Percentiles rank a stretch among this genome's conserved stretches.
These are phyloP conservation scores for Dicrurus megarhynchus DNA, from an alignment of 2,113 vertebrate genomes.

Conservation along the genomic window DNA sequence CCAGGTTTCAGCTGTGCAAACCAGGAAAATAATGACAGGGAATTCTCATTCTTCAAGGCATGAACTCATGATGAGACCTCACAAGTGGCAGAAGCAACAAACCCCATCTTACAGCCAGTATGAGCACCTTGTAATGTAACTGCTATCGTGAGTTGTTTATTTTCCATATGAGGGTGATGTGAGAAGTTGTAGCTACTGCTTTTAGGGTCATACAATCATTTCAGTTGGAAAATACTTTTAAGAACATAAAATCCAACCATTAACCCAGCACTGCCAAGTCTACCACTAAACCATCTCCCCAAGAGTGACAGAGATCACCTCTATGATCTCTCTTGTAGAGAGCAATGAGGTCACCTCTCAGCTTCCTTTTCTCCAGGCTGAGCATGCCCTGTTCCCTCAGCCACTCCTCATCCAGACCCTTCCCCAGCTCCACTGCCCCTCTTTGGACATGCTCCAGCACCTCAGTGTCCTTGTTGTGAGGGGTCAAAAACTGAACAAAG, in stretches of 20 bases:
- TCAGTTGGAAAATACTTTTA: not conserved
- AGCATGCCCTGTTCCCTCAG: not conserved
- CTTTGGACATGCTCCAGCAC: not conserved
- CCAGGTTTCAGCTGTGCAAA: not conserved
- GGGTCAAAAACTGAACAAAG: not conserved
- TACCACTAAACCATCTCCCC: not conserved
- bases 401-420: not conserved
- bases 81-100: not conserved
- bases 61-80: not conserved
- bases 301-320: not conserved
- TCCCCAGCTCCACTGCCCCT: not conserved
- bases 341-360: not conserved
- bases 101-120: not conserved
- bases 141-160: not conserved
- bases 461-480: not conserved
- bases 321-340: not conserved
- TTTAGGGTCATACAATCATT: not conserved
- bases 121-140: not conserved
- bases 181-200: not conserved
- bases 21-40: constrained; percentile 1
- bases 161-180: not conserved
- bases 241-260: not conserved
- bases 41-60: not conserved
- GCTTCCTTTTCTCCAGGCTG: not conserved
- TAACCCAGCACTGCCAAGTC: not conserved